Evolutionary conservation across 1,140 invertebrate genomes (phyloP).

Genomic region (Macrosteles quadrilineatus): DNA sequence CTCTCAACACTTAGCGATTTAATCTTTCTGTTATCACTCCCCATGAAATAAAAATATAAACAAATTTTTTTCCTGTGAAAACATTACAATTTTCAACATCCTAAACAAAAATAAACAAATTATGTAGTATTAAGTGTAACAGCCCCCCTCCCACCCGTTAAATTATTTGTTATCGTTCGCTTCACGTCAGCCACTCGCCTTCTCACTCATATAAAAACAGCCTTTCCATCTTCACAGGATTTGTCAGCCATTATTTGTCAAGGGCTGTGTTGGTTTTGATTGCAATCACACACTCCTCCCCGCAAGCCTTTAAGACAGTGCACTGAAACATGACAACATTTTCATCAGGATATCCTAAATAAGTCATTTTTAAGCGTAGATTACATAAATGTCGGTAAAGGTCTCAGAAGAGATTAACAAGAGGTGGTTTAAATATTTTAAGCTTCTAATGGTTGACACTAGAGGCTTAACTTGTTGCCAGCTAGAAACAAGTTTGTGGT

Average conservation of each 20-base stretch:
- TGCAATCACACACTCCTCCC: constrained; percentile 91
- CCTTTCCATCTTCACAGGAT: constrained; percentile 28
- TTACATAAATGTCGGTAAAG: too few species aligned
- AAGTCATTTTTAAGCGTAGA: background rate
- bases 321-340: constrained; percentile 59
- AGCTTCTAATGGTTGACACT: too few species aligned
- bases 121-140: background rate
- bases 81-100: constrained; percentile 18
- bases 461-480: too few species aligned
- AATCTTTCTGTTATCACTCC: constrained; percentile 5
- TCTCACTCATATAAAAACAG: constrained; percentile 32
- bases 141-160: constrained; percentile 13
- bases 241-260: constrained; percentile 73
- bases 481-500: too few species aligned
- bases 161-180: constrained; percentile 6
- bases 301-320: constrained; percentile 89
- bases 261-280: constrained; percentile 91
- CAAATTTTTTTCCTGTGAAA: constrained; percentile 7
- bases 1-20: constrained; percentile 24
- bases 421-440: too few species aligned
- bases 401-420: too few species aligned
- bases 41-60: constrained; percentile 10
- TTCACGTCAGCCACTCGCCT: constrained; percentile 7
- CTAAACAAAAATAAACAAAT: constrained; percentile 1
- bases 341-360: background rate